Evolutionary conservation across 1,140 invertebrate genomes (phyloP).

Genomic region (Anadara kagoshimensis): DNA sequence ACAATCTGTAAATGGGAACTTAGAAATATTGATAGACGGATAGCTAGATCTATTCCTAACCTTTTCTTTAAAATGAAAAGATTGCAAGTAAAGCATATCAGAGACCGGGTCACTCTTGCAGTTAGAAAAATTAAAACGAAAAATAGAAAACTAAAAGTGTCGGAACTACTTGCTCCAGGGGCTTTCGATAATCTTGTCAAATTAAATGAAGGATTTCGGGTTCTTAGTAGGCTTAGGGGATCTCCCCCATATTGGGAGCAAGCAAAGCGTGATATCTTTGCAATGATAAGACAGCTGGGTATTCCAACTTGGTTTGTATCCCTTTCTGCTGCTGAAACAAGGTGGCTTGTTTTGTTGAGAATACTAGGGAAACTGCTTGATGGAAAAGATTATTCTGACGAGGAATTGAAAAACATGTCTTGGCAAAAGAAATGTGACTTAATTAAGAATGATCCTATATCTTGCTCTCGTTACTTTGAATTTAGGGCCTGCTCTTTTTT

Average conservation of each 20-base stretch:
- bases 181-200: slow-evolving; percentile 32
- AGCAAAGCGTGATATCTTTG: not conserved
- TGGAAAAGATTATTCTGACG: not conserved
- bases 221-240: slow-evolving; percentile 37
- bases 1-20: slow-evolving; percentile 42
- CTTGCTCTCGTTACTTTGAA: slow-evolving; percentile 23
- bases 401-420: not conserved
- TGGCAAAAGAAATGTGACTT: slow-evolving; percentile 26
- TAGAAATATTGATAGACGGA: slow-evolving; percentile 35
- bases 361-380: too few relatives aligned
- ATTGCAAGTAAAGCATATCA: slow-evolving; percentile 38
- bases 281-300: slow-evolving; percentile 2
- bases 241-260: slow-evolving; percentile 11
- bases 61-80: slow-evolving; percentile 45
- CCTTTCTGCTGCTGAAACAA: not conserved
- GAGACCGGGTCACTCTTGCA: slow-evolving; percentile 32
- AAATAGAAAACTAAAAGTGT: too few relatives aligned
- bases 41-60: slow-evolving; percentile 35
- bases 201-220: slow-evolving; percentile 46
- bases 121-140: slow-evolving; percentile 35
- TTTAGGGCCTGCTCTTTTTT: slow-evolving; percentile 18
- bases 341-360: too few relatives aligned
- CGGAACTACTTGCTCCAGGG: slow-evolving; percentile 7
- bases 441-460: slow-evolving; percentile 16
- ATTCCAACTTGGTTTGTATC: slow-evolving; percentile 1